These are phyloP conservation scores for Eristalinus sepulchralis DNA, from an alignment of 2,888 invertebrate species.

Conservation along the genomic window DNA sequence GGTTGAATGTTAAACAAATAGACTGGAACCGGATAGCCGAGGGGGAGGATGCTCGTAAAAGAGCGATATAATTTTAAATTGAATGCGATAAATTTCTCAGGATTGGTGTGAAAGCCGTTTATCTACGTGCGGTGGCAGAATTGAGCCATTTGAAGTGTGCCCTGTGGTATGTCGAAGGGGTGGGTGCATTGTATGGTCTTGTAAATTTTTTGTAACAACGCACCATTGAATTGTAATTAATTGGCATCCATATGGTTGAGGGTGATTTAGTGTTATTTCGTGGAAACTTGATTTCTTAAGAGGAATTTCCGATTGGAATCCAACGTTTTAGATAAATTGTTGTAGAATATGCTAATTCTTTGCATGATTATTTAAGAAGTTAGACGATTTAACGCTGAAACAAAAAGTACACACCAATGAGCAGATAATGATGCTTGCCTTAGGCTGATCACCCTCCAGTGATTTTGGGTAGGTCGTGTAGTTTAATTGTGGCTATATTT, in stretches of 20 bases:
- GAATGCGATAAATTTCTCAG: slow-evolving; percentile 66
- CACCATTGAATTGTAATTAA: slow-evolving; percentile 57
- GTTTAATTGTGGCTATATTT: no score
- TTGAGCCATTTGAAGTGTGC: slow-evolving; percentile 56
- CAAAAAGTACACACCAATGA: no score
- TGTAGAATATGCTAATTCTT: neutral
- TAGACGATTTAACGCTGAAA: no score
- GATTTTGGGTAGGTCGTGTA: no score
- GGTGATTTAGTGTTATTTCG: slow-evolving; percentile 55
- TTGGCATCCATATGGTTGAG: slow-evolving; percentile 27
- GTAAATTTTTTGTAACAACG: slow-evolving; percentile 22
- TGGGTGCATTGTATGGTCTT: slow-evolving; percentile 27
- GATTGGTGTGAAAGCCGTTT: slow-evolving; percentile 47
- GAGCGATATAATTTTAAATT: slow-evolving; percentile 69
- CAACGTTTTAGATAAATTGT: neutral
- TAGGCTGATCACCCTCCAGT: no score
- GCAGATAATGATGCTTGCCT: no score
- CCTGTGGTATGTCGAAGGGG: slow-evolving; percentile 8
- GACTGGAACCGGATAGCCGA: slow-evolving; percentile 36
- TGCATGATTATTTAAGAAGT: neutral
- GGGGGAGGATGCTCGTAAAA: slow-evolving; percentile 43
- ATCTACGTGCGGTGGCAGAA: slow-evolving; percentile 49
- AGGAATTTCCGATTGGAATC: slow-evolving; percentile 21
- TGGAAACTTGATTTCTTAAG: slow-evolving; percentile 15
- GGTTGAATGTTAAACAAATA: slow-evolving; percentile 71